A percentile compares a stretch with the other conserved stretches of the same genome.
phyloP scores from a whole-genome alignment of 2,888 invertebrate species.

The Carpatolechia fugitivella region DNA sequence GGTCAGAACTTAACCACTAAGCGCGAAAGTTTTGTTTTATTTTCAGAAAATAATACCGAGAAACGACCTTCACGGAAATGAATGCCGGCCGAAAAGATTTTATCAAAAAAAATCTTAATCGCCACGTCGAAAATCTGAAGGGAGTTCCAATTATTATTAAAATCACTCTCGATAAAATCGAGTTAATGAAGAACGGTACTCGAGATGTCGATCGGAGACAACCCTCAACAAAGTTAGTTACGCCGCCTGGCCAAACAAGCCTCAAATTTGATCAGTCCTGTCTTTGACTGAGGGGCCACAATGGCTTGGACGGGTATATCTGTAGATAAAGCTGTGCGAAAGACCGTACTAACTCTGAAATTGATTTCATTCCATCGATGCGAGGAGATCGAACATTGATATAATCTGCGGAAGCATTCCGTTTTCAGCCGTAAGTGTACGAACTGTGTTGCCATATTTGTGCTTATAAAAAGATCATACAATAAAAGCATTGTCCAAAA shows the following conservation, averaged over 20 bases:
- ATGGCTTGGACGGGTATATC: not conserved
- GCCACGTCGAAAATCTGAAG: conserved; percentile 58
- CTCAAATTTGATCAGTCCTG: conserved; percentile 7
- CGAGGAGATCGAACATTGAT: conserved; percentile 60
- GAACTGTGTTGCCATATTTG: not conserved
- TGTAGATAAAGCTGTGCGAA: conserved; percentile 10
- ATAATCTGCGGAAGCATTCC: conserved; percentile 59
- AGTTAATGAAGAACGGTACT: conserved; percentile 74
- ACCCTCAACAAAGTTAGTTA: conserved; percentile 15
- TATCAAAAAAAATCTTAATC: conserved; percentile 62
- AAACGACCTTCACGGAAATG: conserved; percentile 48
- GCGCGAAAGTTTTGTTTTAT: not conserved
- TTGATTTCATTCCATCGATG: conserved; percentile 71
- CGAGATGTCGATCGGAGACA: conserved; percentile 54
- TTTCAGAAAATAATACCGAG: conserved; percentile 27
- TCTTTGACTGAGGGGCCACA: not conserved
- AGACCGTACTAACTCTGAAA: conserved; percentile 53
- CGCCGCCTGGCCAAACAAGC: conserved; percentile 6
- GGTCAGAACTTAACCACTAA: not conserved
- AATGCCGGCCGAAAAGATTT: conserved; percentile 46
- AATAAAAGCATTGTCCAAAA: too few species aligned
- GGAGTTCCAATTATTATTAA: conserved; percentile 70
- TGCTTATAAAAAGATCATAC: too few species aligned
- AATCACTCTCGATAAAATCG: conserved; percentile 72
- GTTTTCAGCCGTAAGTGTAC: conserved; percentile 31